Percentiles rank a stretch among this genome's conserved stretches.
Conservation (phyloP, 2,888 invertebrate species). For the Sphecodes monilicornis region DNA sequence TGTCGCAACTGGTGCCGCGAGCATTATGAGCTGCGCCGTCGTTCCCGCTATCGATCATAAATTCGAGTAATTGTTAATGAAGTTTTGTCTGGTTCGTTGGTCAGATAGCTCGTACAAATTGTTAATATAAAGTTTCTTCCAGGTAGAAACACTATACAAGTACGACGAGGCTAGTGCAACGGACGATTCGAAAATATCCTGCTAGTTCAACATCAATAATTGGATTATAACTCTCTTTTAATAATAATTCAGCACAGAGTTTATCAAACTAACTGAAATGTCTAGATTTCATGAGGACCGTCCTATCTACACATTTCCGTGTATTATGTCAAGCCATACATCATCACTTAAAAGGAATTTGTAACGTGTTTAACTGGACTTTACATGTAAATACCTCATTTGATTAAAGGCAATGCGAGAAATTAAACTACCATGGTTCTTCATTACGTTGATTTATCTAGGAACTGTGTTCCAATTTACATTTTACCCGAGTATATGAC, state of each 20-base stretch:
- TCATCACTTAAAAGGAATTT: background rate
- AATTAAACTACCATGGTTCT: constrained; percentile 6
- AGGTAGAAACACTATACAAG: constrained; percentile 39
- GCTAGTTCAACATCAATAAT: background rate
- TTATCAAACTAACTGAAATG: background rate
- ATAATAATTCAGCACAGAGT: background rate
- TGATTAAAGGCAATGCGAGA: background rate
- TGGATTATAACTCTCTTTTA: background rate
- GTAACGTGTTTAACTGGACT: background rate
- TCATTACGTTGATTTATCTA: background rate
- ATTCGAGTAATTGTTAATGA: constrained; percentile 68
- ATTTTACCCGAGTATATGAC: background rate
- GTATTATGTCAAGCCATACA: background rate
- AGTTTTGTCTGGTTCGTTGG: constrained; percentile 52
- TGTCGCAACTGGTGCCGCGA: constrained; percentile 4
- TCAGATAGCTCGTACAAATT: constrained; percentile 15
- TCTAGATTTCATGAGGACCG: background rate
- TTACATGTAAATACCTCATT: background rate
- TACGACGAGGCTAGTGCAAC: constrained; percentile 64
- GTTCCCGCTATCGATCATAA: constrained; percentile 48
- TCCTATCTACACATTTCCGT: background rate
- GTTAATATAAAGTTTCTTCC: constrained; percentile 69
- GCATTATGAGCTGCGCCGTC: background rate
- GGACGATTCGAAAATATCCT: constrained; percentile 34
- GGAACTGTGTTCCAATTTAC: background rate